Evolutionary conservation across 1,140 invertebrate genomes (phyloP).

Genomic region (Heliconius hewitsoni): DNA sequence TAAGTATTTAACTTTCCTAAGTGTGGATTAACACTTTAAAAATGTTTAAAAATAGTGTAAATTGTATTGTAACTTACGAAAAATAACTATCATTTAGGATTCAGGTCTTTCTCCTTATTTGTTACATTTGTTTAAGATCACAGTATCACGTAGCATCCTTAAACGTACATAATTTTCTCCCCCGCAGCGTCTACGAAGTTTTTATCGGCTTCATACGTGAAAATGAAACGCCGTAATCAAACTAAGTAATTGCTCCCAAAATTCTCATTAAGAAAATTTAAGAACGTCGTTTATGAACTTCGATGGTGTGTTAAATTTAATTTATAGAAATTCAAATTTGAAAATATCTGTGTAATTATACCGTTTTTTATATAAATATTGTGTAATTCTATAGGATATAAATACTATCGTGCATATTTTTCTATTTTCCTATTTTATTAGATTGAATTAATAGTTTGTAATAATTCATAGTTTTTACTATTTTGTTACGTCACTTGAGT

Average conservation of each 20-base stretch:
- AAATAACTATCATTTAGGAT: not conserved
- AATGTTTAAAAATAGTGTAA: no score
- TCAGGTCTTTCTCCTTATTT: not conserved
- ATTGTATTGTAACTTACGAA: not conserved
- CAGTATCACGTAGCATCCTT: constrained; percentile 20
- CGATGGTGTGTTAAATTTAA: constrained; percentile 45
- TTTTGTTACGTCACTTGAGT: no score
- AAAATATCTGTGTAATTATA: not conserved
- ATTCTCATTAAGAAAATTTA: constrained; percentile 57
- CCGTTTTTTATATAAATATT: no score
- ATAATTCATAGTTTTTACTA: no score
- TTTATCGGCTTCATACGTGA: constrained; percentile 69
- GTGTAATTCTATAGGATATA: no score
- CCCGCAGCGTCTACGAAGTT: constrained; percentile 61
- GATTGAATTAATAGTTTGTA: no score
- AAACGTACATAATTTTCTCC: constrained; percentile 45
- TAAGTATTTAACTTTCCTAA: no score
- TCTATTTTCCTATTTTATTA: no score
- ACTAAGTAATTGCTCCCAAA: constrained; percentile 54
- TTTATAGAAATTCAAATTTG: constrained; percentile 31
- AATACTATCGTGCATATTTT: not conserved
- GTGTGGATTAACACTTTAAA: no score
- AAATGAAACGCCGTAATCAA: constrained; percentile 53
- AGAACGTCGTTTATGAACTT: constrained; percentile 46
- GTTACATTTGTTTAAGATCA: not conserved